Percentiles rank a stretch among this genome's conserved stretches.
These are phyloP conservation scores for Neoitamus cyanurus DNA, from an alignment of 2,888 invertebrate genomes.

Conservation along the genomic window DNA sequence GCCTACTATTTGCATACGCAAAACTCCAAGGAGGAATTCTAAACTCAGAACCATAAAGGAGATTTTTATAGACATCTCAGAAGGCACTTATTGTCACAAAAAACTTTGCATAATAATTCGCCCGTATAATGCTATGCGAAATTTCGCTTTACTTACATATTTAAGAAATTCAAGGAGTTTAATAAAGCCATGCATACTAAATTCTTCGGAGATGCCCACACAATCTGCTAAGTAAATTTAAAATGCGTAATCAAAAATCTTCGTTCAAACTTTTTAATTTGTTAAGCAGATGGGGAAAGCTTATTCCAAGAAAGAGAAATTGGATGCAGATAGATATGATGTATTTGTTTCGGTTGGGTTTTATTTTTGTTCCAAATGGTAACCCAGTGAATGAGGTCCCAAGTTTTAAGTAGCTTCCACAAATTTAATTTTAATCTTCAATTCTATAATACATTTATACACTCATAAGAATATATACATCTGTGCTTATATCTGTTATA, in stretches of 20 bases:
- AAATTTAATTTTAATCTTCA: too few species aligned
- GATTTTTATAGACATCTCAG: neutral
- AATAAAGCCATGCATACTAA: neutral
- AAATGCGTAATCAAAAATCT: neutral
- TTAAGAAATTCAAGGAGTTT: neutral
- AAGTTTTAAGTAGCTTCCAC: too few species aligned
- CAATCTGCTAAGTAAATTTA: neutral
- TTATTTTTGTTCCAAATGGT: too few species aligned
- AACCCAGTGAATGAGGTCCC: too few species aligned
- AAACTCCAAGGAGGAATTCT: neutral
- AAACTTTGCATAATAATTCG: neutral
- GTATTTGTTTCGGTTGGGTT: too few species aligned
- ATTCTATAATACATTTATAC: too few species aligned
- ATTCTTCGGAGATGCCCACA: neutral
- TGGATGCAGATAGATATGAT: neutral
- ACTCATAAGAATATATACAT: too few species aligned
- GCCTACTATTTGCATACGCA: neutral
- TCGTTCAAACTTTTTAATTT: neutral
- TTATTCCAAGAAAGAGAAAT: neutral
- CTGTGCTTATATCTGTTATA: neutral
- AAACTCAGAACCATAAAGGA: neutral
- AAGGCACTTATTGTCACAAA: neutral
- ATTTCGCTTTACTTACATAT: neutral
- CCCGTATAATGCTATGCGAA: neutral
- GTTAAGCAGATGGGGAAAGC: neutral